Base-by-base conservation (phyloP, 2,113 vertebrate species). In the Anguilla rostrata region DNA sequence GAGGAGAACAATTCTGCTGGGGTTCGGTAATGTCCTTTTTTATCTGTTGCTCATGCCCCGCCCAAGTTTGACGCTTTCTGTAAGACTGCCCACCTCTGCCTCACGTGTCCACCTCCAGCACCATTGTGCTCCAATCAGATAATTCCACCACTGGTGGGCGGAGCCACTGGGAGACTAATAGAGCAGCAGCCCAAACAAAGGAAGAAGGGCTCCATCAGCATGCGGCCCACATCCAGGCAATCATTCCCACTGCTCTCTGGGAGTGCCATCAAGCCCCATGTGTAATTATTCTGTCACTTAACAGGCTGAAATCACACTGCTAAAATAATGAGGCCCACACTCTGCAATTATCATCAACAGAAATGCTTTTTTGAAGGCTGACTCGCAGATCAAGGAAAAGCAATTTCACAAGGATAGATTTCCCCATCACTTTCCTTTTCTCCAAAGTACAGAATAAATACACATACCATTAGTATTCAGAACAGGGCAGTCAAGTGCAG, bases 211-310 rank as follows among this genome's bases (percentile, higher is more conserved):
- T 86, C 79, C 84, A 93, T 94, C 90, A 93, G 89, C 90, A 95
- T 95, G 95, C 95, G 81, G 41, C 85, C 85, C 91, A 91, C 93
- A 93, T 92, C 83, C 87, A 88, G 7, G 89, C 92, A 90, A 93
- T 94, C 94, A 90, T 88, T 90, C 85, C 78, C 85, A 87, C 85
- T 81, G 81, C 88, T 92, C 88, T 86, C 86, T 49, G 79, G 87
- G 66, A 92, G 87, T 63, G 80, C 90, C 84, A 90, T 92, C 91
- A 91, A 92, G 87, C 78, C 83, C 75, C 22, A 81, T 89, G 88
- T 91, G 92, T 94, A 95, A 95, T 95, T 95, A 95, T 92, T 90
- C 90, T 93, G 94, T 95, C 94, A 94, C 75, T 93, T 93, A 88
- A 92, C 93, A 90, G 90, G 86, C 91, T 90, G 88, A 88, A 91